Evolutionary conservation across 1,140 invertebrate species (phyloP).

Genomic region (Stegodyphus dumicola): DNA sequence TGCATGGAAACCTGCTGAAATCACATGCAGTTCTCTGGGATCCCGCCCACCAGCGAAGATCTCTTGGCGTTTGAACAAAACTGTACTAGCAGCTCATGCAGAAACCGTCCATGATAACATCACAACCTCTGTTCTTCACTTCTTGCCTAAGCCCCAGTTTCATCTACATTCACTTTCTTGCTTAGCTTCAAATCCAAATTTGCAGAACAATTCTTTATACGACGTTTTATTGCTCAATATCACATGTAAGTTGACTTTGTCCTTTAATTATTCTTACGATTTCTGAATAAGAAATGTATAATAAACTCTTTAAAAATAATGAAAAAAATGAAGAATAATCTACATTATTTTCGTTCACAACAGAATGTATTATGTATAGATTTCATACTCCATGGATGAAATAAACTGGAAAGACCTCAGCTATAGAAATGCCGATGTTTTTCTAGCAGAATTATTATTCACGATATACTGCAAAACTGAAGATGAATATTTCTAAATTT

Average conservation of each 20-base stretch:
- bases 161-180: constrained; percentile 25
- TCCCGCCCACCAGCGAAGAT: constrained; percentile 63
- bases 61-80: constrained; percentile 62
- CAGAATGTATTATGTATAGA: too few relatives aligned
- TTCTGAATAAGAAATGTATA: not conserved
- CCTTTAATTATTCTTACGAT: not conserved
- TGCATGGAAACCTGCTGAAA: constrained; percentile 55
- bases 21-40: constrained; percentile 62
- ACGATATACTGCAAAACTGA: too few relatives aligned
- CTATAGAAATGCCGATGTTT: too few relatives aligned
- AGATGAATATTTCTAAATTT: too few relatives aligned
- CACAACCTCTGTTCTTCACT: constrained; percentile 37
- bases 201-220: not conserved
- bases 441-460: too few relatives aligned
- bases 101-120: constrained; percentile 49
- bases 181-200: constrained; percentile 34
- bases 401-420: too few relatives aligned
- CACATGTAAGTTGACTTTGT: constrained; percentile 22
- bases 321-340: too few relatives aligned
- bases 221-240: constrained; percentile 29
- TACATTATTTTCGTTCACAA: too few relatives aligned
- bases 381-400: too few relatives aligned
- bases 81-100: constrained; percentile 24
- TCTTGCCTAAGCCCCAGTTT: constrained; percentile 33
- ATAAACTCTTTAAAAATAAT: too few relatives aligned